Evolutionary conservation across 2,797 vertebrate genomes (phyloP).

Genomic region (Knipowitschia caucasica): DNA sequence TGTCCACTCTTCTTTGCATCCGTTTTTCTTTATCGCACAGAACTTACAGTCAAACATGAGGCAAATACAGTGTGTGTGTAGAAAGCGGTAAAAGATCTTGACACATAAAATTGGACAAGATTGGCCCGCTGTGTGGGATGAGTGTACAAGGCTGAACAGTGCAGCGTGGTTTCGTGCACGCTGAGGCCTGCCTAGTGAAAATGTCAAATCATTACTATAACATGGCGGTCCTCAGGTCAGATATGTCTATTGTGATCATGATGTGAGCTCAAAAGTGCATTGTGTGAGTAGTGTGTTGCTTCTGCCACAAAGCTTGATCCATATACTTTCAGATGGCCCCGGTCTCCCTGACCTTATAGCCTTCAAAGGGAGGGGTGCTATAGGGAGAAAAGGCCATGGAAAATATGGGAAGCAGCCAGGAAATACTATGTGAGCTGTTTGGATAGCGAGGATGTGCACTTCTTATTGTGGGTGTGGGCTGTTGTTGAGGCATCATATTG

Average conservation of each 20-base stretch:
- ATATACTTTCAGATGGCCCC: slow-evolving; percentile 16
- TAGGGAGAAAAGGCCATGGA: slow-evolving; percentile 15
- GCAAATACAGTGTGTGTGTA: neutral
- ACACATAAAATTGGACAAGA: slow-evolving; percentile 33
- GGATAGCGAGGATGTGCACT: slow-evolving; percentile 17
- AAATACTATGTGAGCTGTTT: slow-evolving; percentile 18
- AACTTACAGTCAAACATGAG: slow-evolving; percentile 15
- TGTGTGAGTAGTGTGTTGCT: neutral
- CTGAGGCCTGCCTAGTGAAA: slow-evolving; percentile 47
- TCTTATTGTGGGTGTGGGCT: slow-evolving; percentile 19
- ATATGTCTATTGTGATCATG: neutral
- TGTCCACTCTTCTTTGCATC: slow-evolving; percentile 20
- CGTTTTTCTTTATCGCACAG: slow-evolving; percentile 18
- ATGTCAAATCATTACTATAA: neutral
- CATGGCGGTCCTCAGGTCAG: neutral
- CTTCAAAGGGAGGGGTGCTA: slow-evolving; percentile 22
- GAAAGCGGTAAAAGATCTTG: slow-evolving; percentile 19
- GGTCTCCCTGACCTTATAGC: slow-evolving; percentile 43
- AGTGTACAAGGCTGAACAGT: slow-evolving; percentile 38
- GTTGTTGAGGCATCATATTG: slow-evolving; percentile 21
- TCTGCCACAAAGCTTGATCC: slow-evolving; percentile 20
- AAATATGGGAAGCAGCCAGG: slow-evolving; percentile 37
- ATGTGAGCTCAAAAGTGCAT: slow-evolving; percentile 6
- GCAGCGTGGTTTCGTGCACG: slow-evolving; percentile 36
- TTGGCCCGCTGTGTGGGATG: slow-evolving; percentile 40